Conservation (phyloP, 2,113 vertebrate genomes). For the Clarias gariepinus region DNA sequence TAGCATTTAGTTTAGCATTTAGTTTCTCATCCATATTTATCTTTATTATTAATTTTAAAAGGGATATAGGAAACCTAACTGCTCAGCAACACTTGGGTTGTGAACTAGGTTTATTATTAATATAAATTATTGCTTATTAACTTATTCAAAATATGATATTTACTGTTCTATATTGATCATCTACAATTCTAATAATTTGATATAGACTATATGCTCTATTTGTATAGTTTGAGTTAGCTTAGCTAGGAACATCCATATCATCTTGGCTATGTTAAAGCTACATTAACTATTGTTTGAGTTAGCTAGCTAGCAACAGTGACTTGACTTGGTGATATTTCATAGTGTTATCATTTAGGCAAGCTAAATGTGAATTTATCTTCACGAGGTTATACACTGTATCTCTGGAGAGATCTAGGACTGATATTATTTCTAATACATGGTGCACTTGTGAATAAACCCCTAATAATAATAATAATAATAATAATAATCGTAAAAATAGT, state of each 20-base stretch:
- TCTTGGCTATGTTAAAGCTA: too few relatives aligned
- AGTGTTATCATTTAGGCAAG: not conserved
- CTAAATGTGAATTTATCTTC: too few relatives aligned
- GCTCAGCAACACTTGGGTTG: not conserved
- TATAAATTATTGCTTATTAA: not conserved
- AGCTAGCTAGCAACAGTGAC: too few relatives aligned
- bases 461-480: not conserved
- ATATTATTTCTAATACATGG: not conserved
- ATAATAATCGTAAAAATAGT: not conserved
- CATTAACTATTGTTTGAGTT: too few relatives aligned
- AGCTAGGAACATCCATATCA: not conserved
- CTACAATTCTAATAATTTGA: not conserved
- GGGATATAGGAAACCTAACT: not conserved
- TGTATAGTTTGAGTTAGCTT: too few relatives aligned
- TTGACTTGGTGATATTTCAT: too few relatives aligned
- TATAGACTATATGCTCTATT: not conserved
- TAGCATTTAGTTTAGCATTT: not conserved
- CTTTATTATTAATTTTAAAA: not conserved
- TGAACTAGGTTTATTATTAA: not conserved
- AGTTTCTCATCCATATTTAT: not conserved
- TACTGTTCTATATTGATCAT: not conserved
- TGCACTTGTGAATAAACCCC: not conserved
- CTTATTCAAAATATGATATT: not conserved
- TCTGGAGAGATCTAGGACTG: too few relatives aligned
- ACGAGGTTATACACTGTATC: too few relatives aligned